These are phyloP conservation scores for Globodera ellingtonae DNA, from an alignment of 1,140 invertebrate species.

Conservation along the genomic window DNA sequence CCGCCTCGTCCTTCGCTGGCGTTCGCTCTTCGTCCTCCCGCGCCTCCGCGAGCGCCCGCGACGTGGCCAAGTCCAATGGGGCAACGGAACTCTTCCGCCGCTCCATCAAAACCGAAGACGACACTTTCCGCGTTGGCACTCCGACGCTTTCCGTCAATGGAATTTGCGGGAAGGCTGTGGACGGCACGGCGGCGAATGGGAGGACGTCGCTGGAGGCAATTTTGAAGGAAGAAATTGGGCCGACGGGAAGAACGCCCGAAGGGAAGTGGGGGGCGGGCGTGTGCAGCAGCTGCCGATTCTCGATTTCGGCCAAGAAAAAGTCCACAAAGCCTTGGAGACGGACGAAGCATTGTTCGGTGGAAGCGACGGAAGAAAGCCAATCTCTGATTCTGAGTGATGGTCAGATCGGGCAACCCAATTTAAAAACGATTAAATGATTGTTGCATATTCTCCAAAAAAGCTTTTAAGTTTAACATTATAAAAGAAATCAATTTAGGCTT, in stretches of 20 bases:
- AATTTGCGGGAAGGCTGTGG: constrained; percentile 27
- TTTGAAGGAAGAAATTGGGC: not conserved
- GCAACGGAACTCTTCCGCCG: not conserved
- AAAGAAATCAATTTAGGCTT: no score
- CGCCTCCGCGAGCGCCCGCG: not conserved
- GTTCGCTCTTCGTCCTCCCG: constrained; percentile 3
- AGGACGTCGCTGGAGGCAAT: not conserved
- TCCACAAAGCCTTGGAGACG: constrained; percentile 46
- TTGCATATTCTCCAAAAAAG: no score
- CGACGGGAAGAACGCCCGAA: constrained; percentile 7
- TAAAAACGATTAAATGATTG: no score
- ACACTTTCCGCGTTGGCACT: constrained; percentile 9
- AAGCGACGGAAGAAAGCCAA: constrained; percentile 37
- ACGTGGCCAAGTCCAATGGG: constrained; percentile 10
- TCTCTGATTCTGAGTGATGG: constrained; percentile 29
- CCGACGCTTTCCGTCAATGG: constrained; percentile 9
- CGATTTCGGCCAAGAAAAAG: constrained; percentile 46
- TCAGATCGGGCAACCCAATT: no score
- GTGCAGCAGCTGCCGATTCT: constrained; percentile 31
- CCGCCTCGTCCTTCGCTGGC: constrained; percentile 23
- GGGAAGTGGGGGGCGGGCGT: constrained; percentile 12
- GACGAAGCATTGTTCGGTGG: constrained; percentile 36
- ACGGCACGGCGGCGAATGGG: not conserved
- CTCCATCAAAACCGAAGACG: not conserved
- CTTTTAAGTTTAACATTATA: no score